Base-by-base conservation (phyloP, 2,888 invertebrate genomes). In the Apamea anceps region DNA sequence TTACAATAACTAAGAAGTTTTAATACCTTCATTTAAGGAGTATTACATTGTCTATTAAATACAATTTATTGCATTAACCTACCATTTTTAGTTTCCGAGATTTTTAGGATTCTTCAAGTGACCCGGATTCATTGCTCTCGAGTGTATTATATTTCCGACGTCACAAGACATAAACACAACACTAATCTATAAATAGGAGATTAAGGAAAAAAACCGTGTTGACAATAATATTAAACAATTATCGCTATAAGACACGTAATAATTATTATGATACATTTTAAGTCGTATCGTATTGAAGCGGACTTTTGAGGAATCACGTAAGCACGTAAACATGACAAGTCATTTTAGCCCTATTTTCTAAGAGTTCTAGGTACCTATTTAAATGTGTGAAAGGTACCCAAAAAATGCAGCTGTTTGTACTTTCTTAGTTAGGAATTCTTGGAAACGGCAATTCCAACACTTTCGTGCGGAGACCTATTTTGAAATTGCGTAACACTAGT, bases 111-210 rank as follows among this genome's bases (percentile, higher is more conserved):
- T n/a, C n/a, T n/a, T n/a, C n/a, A n/a, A n/a, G n/a, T n/a, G n/a
- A n/a, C n/a, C n/a, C n/a, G n/a, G n/a, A n/a, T n/a, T n/a, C n/a
- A n/a, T n/a, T n/a, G n/a, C n/a, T n/a, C n/a, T n/a, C n/a, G n/a
- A n/a, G n/a, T n/a, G n/a, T n/a, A n/a, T 21, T 81, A 10, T 77
- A 67, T 68, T 63, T 48, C n/a, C 37, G 68, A 57, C 79, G 62
- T 79, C 84, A 68, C 25, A 51, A 37, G 25, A 45, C 54, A 62
- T 57, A 57, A 25, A 57, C 25, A n/a, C 10, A 25, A 25, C 48
- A 54, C 42, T 57, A 63, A 37, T 57, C 21, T 57, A 6, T 63
- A 79, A n/a, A 63, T 62, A 57, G 28, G 15, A 80, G 60, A 76
- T 76, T 82, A 37, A 42, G 15, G 5, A 37, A 45, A 51, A 70